A percentile compares a stretch with the other conserved stretches of the same genome.
phyloP scores from a whole-genome alignment of 2,797 vertebrate genomes.

The Percopsis omiscomaycus region DNA sequence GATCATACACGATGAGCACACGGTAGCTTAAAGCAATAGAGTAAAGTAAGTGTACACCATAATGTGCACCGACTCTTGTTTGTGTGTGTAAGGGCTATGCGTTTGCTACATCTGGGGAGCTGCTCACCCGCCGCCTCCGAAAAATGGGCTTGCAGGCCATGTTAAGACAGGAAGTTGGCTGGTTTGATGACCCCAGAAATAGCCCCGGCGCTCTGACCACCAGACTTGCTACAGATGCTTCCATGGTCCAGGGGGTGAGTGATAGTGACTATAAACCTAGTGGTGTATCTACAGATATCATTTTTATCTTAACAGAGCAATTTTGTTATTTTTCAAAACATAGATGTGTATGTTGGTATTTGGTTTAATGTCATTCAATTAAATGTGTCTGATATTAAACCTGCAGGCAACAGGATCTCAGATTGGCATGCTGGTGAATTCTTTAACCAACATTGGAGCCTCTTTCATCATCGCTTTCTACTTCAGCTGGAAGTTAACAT shows the following conservation, averaged over 20 bases:
- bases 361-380: background rate
- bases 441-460: slow-evolving; percentile 77
- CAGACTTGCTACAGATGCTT: slow-evolving; percentile 80
- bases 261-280: background rate
- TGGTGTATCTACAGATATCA: background rate
- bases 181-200: slow-evolving; percentile 80
- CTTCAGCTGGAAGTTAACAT: slow-evolving; percentile 82
- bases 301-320: background rate
- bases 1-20: background rate
- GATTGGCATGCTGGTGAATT: slow-evolving; percentile 82
- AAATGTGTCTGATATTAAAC: slow-evolving; percentile 10
- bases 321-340: background rate
- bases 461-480: slow-evolving; percentile 82
- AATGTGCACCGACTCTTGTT: background rate
- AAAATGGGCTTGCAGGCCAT: slow-evolving; percentile 80
- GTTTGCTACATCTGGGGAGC: slow-evolving; percentile 82
- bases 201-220: slow-evolving; percentile 81
- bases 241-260: slow-evolving; percentile 82
- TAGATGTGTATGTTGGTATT: background rate
- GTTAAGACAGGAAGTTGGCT: slow-evolving; percentile 78
- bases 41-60: background rate
- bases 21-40: background rate
- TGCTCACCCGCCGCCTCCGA: slow-evolving; percentile 78
- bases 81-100: slow-evolving; percentile 71
- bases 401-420: slow-evolving; percentile 80